Evolutionary conservation across 2,797 vertebrate genomes (phyloP).

Genomic region (Pangasius larnaudii): DNA sequence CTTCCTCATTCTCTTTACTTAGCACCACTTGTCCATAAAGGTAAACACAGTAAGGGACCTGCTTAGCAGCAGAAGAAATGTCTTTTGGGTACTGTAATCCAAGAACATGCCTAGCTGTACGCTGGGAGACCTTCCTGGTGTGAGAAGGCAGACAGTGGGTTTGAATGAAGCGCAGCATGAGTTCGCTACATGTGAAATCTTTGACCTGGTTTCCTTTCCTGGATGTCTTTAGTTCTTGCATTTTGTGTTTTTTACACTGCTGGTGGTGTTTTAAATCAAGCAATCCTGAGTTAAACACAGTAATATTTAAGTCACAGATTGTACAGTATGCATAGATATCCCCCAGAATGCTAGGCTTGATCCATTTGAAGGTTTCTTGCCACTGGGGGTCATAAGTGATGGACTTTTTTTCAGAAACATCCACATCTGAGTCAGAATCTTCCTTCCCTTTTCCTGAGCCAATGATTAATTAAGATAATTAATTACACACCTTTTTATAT

Average conservation of each 20-base stretch:
- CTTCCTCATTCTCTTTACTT: slow-evolving; percentile 45
- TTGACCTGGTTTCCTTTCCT: not conserved
- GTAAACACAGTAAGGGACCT: slow-evolving; percentile 76
- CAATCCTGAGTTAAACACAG: slow-evolving; percentile 57
- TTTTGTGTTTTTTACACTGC: slow-evolving; percentile 64
- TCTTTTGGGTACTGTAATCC: slow-evolving; percentile 68
- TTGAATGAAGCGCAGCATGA: slow-evolving; percentile 68
- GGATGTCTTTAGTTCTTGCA: not conserved
- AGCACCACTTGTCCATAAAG: slow-evolving; percentile 67
- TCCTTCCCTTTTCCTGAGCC: slow-evolving; percentile 46
- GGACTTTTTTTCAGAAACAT: not conserved
- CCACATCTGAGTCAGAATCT: slow-evolving; percentile 47
- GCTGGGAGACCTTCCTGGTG: slow-evolving; percentile 43
- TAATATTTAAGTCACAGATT: slow-evolving; percentile 65
- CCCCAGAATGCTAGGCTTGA: slow-evolving; percentile 64
- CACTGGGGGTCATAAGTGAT: slow-evolving; percentile 63
- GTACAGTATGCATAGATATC: slow-evolving; percentile 69
- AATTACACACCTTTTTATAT: not conserved
- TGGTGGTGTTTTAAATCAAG: slow-evolving; percentile 66
- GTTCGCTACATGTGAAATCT: slow-evolving; percentile 60
- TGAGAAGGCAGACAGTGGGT: slow-evolving; percentile 56
- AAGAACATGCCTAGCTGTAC: slow-evolving; percentile 63
- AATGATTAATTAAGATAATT: slow-evolving; percentile 27
- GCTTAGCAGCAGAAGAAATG: slow-evolving; percentile 64
- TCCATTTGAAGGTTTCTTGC: slow-evolving; percentile 68